Conservation (phyloP, 1,140 invertebrate species). For the Cyclargus thomasi region DNA sequence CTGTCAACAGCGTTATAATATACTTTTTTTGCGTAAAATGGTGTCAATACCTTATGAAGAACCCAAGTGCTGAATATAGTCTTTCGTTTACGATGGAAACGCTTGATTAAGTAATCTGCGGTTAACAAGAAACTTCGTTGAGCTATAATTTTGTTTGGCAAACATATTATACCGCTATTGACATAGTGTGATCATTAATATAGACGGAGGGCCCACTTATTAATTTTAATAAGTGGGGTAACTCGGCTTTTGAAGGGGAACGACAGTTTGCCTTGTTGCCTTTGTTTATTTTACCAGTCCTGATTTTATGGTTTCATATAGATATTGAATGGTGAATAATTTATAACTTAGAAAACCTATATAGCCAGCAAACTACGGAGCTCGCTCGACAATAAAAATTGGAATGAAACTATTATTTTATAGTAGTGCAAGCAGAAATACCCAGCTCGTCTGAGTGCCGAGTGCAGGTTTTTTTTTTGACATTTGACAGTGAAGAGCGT, state of each 20-base stretch:
- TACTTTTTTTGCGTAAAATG: no score
- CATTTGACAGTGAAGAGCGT: no score
- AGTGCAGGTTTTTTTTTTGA: no score
- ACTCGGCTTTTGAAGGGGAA: conserved; percentile 51
- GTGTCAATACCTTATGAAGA: no score
- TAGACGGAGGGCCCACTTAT: conserved; percentile 67
- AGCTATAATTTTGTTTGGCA: conserved; percentile 44
- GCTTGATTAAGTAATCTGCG: not conserved
- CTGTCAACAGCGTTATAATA: no score
- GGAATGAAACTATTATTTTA: no score
- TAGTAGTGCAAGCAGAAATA: no score
- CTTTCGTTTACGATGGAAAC: not conserved
- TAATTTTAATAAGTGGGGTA: conserved; percentile 73
- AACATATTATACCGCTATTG: conserved; percentile 65
- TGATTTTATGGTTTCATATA: conserved; percentile 50
- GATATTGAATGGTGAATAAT: conserved; percentile 50
- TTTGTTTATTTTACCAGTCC: conserved; percentile 53
- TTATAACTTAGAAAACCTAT: not conserved
- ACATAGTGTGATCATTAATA: conserved; percentile 67
- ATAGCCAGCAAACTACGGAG: not conserved
- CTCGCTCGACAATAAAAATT: not conserved
- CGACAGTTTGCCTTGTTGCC: conserved; percentile 34
- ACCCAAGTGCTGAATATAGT: not conserved
- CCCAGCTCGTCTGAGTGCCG: no score
- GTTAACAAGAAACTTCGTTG: not conserved